Percentiles rank a stretch among this genome's conserved stretches.
phyloP scores from a whole-genome alignment of 2,888 invertebrate genomes.

The Troides oblongomaculatus region DNA sequence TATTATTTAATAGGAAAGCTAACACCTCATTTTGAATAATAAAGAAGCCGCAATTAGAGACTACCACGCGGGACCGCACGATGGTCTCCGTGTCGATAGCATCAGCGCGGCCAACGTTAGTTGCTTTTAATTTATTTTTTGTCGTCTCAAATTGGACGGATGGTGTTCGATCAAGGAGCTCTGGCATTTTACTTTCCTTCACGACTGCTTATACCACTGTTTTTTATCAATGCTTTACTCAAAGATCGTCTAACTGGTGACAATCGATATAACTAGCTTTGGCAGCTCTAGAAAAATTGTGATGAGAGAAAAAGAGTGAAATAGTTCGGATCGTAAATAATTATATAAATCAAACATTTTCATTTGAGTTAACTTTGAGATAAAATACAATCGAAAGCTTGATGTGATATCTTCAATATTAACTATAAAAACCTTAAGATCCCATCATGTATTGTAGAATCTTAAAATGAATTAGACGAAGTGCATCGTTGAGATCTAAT shows the following conservation, averaged over 20 bases:
- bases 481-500: too few species aligned
- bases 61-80: constrained; percentile 65
- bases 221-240: not conserved
- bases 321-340: too few species aligned
- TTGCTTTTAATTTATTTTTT: constrained; percentile 79
- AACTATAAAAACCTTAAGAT: too few species aligned
- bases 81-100: constrained; percentile 73
- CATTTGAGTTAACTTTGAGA: too few species aligned
- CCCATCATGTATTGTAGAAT: too few species aligned
- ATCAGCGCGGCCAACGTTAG: constrained; percentile 58
- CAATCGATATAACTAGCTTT: too few species aligned
- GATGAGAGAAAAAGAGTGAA: too few species aligned
- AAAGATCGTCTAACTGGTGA: not conserved
- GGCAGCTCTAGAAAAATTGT: too few species aligned
- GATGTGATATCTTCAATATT: too few species aligned
- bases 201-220: constrained; percentile 24
- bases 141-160: constrained; percentile 71
- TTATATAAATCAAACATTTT: too few species aligned
- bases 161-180: constrained; percentile 55
- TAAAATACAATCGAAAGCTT: too few species aligned
- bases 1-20: constrained; percentile 77
- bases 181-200: constrained; percentile 29
- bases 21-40: constrained; percentile 79
- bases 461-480: too few species aligned
- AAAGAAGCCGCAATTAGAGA: constrained; percentile 76